phyloP scores from a whole-genome alignment of 2,888 invertebrate genomes.

The Cephus spinipes region DNA sequence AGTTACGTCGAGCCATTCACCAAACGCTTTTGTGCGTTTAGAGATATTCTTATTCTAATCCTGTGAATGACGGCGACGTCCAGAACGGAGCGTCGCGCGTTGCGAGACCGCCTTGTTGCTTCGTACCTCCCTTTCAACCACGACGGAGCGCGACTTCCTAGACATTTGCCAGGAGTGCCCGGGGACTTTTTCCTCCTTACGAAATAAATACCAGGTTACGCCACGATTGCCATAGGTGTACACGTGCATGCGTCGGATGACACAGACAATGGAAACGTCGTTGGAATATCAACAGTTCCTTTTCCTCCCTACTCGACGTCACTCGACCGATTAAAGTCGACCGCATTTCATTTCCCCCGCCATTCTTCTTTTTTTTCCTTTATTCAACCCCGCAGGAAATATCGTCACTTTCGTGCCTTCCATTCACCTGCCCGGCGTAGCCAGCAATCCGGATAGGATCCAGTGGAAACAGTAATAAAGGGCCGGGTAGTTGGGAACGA shows the following conservation, averaged over 20 bases:
- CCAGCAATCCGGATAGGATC: background rate
- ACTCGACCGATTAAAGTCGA: background rate
- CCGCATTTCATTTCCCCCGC: background rate
- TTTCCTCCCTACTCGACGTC: background rate
- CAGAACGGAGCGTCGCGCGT: background rate
- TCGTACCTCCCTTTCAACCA: background rate
- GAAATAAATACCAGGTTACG: background rate
- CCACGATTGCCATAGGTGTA: background rate
- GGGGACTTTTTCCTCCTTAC: background rate
- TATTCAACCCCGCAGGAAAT: background rate
- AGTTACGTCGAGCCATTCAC: conserved; percentile 49
- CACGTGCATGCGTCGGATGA: background rate
- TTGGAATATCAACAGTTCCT: background rate
- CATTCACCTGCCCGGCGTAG: background rate
- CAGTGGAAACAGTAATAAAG: background rate
- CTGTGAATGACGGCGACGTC: conserved; percentile 9
- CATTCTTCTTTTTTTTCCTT: background rate
- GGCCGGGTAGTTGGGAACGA: background rate
- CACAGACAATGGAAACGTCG: background rate
- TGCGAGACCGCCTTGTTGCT: background rate
- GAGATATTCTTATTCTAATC: conserved; percentile 42
- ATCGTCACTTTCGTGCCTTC: background rate
- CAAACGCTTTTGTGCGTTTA: conserved; percentile 37
- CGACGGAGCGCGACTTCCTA: background rate
- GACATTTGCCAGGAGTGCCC: background rate